phyloP scores from a whole-genome alignment of 1,140 invertebrate species.

The Leptopilina boulardi region DNA sequence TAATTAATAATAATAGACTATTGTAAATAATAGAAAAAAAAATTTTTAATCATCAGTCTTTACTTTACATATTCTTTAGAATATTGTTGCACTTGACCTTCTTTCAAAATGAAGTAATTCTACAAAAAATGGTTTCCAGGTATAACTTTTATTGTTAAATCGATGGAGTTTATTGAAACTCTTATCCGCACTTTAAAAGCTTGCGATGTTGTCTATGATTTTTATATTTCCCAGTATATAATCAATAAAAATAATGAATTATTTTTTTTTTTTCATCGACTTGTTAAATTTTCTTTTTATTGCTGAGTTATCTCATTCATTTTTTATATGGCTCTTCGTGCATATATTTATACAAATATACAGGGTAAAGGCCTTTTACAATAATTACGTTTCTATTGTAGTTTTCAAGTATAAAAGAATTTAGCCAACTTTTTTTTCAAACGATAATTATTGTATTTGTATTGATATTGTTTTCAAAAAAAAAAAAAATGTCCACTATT shows the following conservation, averaged over 20 bases:
- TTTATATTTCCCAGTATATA: background rate
- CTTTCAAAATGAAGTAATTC: background rate
- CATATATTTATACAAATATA: too few species aligned
- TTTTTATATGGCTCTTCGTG: background rate
- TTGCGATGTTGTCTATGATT: background rate
- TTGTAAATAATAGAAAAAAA: background rate
- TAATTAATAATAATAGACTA: background rate
- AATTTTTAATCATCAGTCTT: background rate
- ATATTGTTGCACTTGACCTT: conserved; percentile 4
- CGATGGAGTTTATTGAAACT: conserved; percentile 3
- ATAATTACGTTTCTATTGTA: background rate
- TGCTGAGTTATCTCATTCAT: background rate
- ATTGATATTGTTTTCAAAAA: too few species aligned
- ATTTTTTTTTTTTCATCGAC: background rate
- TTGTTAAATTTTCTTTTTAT: background rate
- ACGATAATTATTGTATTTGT: background rate
- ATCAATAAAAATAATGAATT: background rate
- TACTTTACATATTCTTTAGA: background rate
- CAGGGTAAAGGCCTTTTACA: background rate
- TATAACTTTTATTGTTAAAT: conserved; percentile 11
- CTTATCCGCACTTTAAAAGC: background rate
- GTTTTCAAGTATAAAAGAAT: background rate
- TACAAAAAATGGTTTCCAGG: conserved; percentile 5
- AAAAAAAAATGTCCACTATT: too few species aligned
- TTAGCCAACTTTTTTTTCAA: background rate